Evolutionary conservation across 1,140 invertebrate species (phyloP).

Genomic region (Dermatophagoides farinae): DNA sequence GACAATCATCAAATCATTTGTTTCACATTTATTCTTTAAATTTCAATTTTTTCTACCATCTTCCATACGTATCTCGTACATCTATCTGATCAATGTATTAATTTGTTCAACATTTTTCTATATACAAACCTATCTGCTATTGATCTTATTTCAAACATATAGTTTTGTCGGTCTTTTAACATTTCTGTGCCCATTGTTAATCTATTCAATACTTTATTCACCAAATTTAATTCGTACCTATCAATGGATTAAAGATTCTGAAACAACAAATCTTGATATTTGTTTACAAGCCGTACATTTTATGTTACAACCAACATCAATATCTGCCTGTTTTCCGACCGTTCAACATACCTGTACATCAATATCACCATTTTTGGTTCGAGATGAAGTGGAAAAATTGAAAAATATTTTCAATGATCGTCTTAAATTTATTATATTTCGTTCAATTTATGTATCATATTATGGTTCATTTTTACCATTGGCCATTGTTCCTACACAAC

Average conservation of each 20-base stretch:
- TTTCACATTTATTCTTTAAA: constrained; percentile 40
- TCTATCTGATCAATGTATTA: constrained; percentile 1
- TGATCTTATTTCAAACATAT: neutral
- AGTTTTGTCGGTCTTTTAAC: constrained; percentile 13
- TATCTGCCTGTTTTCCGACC: constrained; percentile 1
- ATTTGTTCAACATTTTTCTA: constrained; percentile 3
- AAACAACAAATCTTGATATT: constrained; percentile 1
- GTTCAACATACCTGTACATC: constrained; percentile 24
- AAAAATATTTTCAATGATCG: constrained; percentile 66
- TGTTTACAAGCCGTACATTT: neutral
- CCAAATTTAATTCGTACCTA: constrained; percentile 14
- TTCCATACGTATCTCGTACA: neutral
- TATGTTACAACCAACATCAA: constrained; percentile 9
- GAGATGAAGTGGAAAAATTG: constrained; percentile 62
- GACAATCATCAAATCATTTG: constrained; percentile 50
- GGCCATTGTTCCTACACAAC: constrained; percentile 55
- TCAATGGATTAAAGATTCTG: neutral
- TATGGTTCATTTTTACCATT: constrained; percentile 75
- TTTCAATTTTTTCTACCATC: constrained; percentile 4
- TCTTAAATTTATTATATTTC: constrained; percentile 71
- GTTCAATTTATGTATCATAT: constrained; percentile 68
- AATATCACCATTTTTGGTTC: constrained; percentile 33
- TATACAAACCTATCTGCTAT: neutral
- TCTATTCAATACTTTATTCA: constrained; percentile 14
- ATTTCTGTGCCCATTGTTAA: constrained; percentile 15